phyloP scores from a whole-genome alignment of 1,140 invertebrate species.

The Zaprionus gabonicus region DNA sequence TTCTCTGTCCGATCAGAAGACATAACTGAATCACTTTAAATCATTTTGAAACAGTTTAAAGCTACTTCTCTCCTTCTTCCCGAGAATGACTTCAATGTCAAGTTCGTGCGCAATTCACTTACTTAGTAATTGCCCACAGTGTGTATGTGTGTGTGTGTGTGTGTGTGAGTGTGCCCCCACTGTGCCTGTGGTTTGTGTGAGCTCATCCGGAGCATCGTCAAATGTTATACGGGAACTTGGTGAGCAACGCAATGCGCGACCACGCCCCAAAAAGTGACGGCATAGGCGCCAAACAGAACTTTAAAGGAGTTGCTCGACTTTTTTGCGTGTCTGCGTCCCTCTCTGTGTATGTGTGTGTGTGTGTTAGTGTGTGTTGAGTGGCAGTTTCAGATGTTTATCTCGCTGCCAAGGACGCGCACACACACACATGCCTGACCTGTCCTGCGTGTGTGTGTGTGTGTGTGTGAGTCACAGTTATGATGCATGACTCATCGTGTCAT shows the following conservation, averaged over 20 bases:
- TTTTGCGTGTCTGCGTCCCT: background rate
- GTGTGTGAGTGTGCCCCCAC: background rate
- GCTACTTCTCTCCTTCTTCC: background rate
- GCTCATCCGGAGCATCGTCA: slow-evolving; percentile 46
- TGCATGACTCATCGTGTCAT: slow-evolving; percentile 46
- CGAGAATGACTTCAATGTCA: slow-evolving; percentile 60
- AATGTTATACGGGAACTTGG: background rate
- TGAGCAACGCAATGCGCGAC: slow-evolving; percentile 3
- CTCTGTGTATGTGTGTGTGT: background rate
- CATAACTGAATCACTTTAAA: too few species aligned
- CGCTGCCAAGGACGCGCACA: slow-evolving; percentile 47
- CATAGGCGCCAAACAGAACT: slow-evolving; percentile 50
- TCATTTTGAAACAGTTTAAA: too few species aligned
- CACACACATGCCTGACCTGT: slow-evolving; percentile 21
- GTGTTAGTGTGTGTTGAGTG: slow-evolving; percentile 34
- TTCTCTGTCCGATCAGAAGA: too few species aligned
- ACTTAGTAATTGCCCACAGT: background rate
- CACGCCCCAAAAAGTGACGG: slow-evolving; percentile 65
- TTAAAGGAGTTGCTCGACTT: slow-evolving; percentile 34
- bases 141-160: background rate
- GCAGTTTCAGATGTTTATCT: slow-evolving; percentile 61
- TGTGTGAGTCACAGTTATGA: slow-evolving; percentile 59
- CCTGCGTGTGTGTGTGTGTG: slow-evolving; percentile 14
- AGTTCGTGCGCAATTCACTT: slow-evolving; percentile 44
- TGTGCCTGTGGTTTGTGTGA: slow-evolving; percentile 41